Evolutionary conservation across 2,888 invertebrate genomes (phyloP), one percentile per base, ranked within the genome.

Genomic region (Tolmerus cingulatus): DNA sequence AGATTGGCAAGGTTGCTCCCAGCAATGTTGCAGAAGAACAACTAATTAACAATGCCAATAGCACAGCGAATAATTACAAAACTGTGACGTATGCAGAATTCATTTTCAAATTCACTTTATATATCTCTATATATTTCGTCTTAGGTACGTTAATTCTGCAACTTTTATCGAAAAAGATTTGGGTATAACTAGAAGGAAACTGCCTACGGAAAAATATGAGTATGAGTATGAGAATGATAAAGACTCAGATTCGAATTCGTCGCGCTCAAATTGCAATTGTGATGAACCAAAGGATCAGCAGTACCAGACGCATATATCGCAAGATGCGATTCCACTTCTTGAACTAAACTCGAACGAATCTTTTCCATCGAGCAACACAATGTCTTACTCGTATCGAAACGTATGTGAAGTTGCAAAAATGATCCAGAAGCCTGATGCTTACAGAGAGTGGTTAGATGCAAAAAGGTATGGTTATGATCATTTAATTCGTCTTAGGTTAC

Each of bases 401-500:
- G 89, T 90, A 34, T 90, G 89, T 78, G 90, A 90, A 86, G 89
- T 89, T 0, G 89, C 88, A 3, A 90, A 90, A 87, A 90, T 90
- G 66, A 90, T 89, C 0, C 78, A 89, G 30, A 90, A 90, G 55
- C 91, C 91, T 0, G 90, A 91, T 34, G 92, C 92, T 3, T 92
- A 90, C 81, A 89, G 90, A 5, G 91, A 90, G 7, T 92, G 92
- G 92, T 89, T 90, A 4, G 91, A 91, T 1, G 90, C 90, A 14
- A 92, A 92, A 90, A 90, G 90, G 90, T 90, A 79, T 12, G 78
- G 77, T 85, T 8, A 51, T 82, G n/a, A 7, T 7, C 37, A 14
- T 1, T 1, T 43, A 12, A 12, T 3, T 43, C 43, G 43, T 12
- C 43, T 43, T 43, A 43, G 3, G 2, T 12, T 12, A 43, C 12